Evolutionary conservation across 2,888 invertebrate species (phyloP).

Genomic region (Chaetoderma sp.): DNA sequence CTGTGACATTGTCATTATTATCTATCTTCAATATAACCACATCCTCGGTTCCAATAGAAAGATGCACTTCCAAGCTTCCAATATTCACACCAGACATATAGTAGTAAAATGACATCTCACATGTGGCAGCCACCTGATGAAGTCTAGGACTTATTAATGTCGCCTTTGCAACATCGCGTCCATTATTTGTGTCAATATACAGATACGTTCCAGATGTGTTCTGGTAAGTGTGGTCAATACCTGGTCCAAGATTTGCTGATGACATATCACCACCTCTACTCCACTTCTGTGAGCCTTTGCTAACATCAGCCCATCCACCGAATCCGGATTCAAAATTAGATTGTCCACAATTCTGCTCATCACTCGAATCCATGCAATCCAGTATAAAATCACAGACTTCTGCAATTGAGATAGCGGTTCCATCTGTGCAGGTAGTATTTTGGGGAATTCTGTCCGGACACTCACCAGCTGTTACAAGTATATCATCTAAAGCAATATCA

Average conservation of each 20-base stretch:
- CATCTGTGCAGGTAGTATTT: conserved; percentile 46
- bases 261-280: conserved; percentile 47
- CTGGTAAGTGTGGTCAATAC: conserved; percentile 54
- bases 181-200: conserved; percentile 53
- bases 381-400: conserved; percentile 55
- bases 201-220: conserved; percentile 53
- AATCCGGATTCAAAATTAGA: conserved; percentile 54
- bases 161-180: conserved; percentile 44
- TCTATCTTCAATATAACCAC: too few species aligned
- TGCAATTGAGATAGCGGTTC: conserved; percentile 24
- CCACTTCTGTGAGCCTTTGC: conserved; percentile 46
- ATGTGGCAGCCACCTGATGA: conserved; percentile 47
- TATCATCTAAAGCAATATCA: conserved; percentile 63
- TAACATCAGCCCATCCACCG: conserved; percentile 57
- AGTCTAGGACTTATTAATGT: conserved; percentile 48
- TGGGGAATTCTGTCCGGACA: conserved; percentile 36
- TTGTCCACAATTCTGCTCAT: conserved; percentile 55
- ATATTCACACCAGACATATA: conserved; percentile 41
- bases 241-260: conserved; percentile 48
- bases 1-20: conserved; percentile 39
- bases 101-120: conserved; percentile 49
- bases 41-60: too few species aligned
- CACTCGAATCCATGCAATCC: conserved; percentile 53
- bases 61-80: too few species aligned
- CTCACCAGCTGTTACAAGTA: conserved; percentile 46